Percentiles rank a stretch among this genome's conserved stretches.
Conservation (phyloP, 2,797 vertebrate species). For the Micromesistius poutassou region DNA sequence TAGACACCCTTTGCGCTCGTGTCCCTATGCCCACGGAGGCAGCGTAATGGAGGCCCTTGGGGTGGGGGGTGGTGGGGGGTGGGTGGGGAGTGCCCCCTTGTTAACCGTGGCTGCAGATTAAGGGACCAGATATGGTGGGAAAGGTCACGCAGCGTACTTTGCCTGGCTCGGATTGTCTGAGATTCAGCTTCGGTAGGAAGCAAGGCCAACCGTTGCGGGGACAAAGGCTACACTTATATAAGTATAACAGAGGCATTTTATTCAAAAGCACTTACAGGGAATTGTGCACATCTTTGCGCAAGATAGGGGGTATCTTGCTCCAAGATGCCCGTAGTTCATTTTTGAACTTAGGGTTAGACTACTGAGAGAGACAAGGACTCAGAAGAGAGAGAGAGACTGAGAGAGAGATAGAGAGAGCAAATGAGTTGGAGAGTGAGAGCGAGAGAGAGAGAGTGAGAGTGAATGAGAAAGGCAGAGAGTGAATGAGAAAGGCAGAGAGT, state of each 20-base stretch:
- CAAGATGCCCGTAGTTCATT: too few species aligned
- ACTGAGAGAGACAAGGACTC: too few species aligned
- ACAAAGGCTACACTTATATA: too few species aligned
- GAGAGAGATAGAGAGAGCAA: too few species aligned
- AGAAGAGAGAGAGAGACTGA: too few species aligned
- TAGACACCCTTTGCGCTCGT: conserved; percentile 6
- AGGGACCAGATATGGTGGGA: conserved; percentile 31
- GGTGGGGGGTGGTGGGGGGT: conserved; percentile 32
- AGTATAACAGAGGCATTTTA: too few species aligned
- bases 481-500: neutral
- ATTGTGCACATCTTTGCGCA: too few species aligned
- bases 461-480: neutral
- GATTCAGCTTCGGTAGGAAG: neutral
- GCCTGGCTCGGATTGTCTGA: conserved; percentile 17
- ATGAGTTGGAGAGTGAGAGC: too few species aligned
- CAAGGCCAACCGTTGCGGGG: neutral
- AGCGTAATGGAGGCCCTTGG: conserved; percentile 14
- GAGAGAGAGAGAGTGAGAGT: too few species aligned
- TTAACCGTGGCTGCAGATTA: conserved; percentile 22
- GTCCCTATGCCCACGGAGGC: conserved; percentile 19
- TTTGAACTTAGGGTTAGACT: too few species aligned
- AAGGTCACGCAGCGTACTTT: conserved; percentile 41
- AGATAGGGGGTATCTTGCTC: too few species aligned
- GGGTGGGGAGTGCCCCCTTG: conserved; percentile 7
- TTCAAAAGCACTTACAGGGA: too few species aligned